Evolutionary conservation across 2,113 vertebrate species (phyloP), one percentile per base, ranked within the genome.

Genomic region (Indicator indicator): DNA sequence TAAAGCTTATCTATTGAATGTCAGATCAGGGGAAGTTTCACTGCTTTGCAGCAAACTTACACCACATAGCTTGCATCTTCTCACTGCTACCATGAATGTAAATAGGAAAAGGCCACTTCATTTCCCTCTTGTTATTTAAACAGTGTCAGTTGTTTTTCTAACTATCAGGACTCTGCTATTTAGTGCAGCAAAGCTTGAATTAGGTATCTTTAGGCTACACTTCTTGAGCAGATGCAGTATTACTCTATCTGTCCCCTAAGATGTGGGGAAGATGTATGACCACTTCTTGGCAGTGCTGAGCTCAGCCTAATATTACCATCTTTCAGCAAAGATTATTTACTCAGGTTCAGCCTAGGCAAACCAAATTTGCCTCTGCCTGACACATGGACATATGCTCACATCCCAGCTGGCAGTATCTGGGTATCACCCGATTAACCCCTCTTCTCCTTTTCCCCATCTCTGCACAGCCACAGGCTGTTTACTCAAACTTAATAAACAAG

Each of bases 241-340:
- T 46, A 50, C 30, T n/a, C n/a, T 86, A 8, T 23, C 55, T 78
- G 38, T 62, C 38, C 46, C 52, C 69, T 55, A 71, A 81, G 38
- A 58, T 48, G 68, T 6, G 2, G 20, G 60, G 75, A 89, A 83
- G 60, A 18, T 70, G 21, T 70, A 28, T 8, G 12, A 72, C 18
- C 19, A 58, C 33, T 44, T 68, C 33, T 52, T 73, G 50, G 36
- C 63, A 50, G n/a, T 8, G 63, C 44, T 77, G 82, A 94, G 72
- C 60, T 90, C 80, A 86, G 28, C 69, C 46, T 33, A 46, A 6
- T 46, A 64, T 55, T 32, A 77, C 60, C 12, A 11, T 1, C 0
- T 91, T 79, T 48, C 90, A 73, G 75, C 36, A 63, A n/a, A 95
- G 85, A 36, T 91, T 89, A 94, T 86, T 94, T 89, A 76, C 82